Conservation (phyloP, 2,113 vertebrate genomes). For the Tichodroma muraria region DNA sequence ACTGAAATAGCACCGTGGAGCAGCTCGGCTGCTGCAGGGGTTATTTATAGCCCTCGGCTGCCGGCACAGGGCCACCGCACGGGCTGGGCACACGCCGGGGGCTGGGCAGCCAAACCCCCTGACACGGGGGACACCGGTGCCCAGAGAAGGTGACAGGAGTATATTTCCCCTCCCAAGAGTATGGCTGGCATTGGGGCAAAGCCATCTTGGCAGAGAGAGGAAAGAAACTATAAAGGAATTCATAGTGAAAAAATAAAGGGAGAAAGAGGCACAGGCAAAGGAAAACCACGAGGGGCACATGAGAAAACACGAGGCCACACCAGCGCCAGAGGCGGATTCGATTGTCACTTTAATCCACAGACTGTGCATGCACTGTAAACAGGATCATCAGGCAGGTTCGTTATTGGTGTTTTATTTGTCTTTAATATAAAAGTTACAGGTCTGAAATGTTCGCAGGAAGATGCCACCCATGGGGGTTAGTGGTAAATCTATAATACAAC, state of each 20-base stretch:
- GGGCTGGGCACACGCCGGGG: not conserved
- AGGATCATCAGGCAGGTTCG: not conserved
- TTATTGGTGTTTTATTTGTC: slow-evolving; percentile 60
- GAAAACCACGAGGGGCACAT: not conserved
- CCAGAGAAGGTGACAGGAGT: not conserved
- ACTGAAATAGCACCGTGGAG: not conserved
- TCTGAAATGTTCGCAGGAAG: slow-evolving; percentile 58
- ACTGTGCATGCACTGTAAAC: slow-evolving; percentile 51
- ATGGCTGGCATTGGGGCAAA: not conserved
- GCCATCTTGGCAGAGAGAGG: no score
- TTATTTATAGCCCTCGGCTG: not conserved
- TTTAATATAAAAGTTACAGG: slow-evolving; percentile 72
- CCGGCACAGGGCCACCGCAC: rapidly evolving
- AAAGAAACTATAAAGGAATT: not conserved
- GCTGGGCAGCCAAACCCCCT: not conserved
- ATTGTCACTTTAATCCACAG: slow-evolving; percentile 58
- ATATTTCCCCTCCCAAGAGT: not conserved
- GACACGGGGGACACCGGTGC: rapidly evolving
- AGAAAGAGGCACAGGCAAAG: not conserved
- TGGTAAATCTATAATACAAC: slow-evolving; percentile 15
- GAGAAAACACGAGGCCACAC: slow-evolving; percentile 33
- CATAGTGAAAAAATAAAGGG: not conserved
- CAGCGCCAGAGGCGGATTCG: not conserved
- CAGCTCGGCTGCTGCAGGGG: not conserved
- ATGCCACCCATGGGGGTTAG: not conserved